Evolutionary conservation across 2,797 vertebrate genomes (phyloP).

Genomic region (Rhinoraja longicauda): DNA sequence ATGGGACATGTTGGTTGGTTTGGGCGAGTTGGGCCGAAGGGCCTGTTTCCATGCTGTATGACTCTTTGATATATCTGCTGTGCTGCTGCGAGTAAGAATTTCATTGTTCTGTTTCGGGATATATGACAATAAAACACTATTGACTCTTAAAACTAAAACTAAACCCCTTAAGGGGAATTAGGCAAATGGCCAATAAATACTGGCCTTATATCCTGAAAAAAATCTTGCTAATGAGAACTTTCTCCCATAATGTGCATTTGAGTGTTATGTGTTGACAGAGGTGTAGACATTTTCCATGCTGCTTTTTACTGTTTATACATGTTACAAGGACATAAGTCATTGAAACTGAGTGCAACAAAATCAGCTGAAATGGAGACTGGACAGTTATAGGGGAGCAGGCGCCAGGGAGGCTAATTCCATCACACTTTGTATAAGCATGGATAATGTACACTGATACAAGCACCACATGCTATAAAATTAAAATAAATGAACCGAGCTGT

Average conservation of each 20-base stretch:
- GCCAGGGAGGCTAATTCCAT: background rate
- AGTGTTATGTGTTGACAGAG: background rate
- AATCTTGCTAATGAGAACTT: background rate
- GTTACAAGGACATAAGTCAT: background rate
- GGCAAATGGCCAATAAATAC: too few species aligned
- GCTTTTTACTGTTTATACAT: background rate
- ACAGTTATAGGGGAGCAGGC: background rate
- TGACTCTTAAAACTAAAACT: too few species aligned
- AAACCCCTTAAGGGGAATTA: too few species aligned
- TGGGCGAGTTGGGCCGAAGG: too few species aligned
- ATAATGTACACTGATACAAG: background rate
- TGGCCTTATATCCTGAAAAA: too few species aligned
- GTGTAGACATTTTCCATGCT: background rate
- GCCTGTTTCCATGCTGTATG: too few species aligned
- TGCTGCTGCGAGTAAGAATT: too few species aligned
- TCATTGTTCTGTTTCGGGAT: too few species aligned
- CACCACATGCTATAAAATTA: background rate
- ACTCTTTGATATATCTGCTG: too few species aligned
- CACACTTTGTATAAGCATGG: background rate
- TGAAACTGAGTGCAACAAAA: background rate
- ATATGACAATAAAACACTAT: too few species aligned
- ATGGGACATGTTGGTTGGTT: too few species aligned
- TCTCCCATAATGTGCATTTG: background rate
- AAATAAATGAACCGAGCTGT: background rate
- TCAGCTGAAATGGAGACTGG: background rate